Evolutionary conservation across 2,888 invertebrate genomes (phyloP), one percentile per base, ranked within the genome.

Genomic region (Ephialtes manifestator): DNA sequence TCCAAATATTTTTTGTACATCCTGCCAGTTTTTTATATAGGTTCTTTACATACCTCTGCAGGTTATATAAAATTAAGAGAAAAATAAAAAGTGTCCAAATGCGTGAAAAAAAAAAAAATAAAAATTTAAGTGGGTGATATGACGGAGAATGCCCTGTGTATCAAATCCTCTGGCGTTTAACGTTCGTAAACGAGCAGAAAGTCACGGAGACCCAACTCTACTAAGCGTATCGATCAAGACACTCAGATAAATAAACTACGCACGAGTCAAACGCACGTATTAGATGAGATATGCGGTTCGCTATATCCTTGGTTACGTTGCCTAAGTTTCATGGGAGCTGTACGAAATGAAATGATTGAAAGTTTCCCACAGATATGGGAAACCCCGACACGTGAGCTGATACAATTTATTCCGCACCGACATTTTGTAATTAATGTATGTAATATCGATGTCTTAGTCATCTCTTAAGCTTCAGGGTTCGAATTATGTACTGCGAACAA

Each of bases 351-450:
- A 68, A 68, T 55, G 67, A 77, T 68, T 68, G 58, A 67, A 77
- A 77, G 55, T 68, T 68, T 77, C 77, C 67, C 68, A 77, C 67
- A 28, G 39, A 39, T 20, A 63, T 15, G 63, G 15, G 11, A 65
- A 35, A 8, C 31, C 20, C 24, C 76, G 20, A 13, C 48, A 63
- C 63, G 20, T 43, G 63, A 75, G 53, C 48, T 46, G 31, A 75
- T 75, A 75, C 48, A 60, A 74, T 63, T 75, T 63, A 75, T 60
- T 75, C 13, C 60, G 48, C 60, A 60, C 60, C 31, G 48, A 48
- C 46, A 18, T 58, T 63, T 75, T 46, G 75, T 63, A 75, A 75
- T 55, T 72, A 72, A 55, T 39, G 20, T 39, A 39, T 39, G 55
- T 11, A 58, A 31, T 13, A 20, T 15, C 15, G 10, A 35, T 13